Conservation (phyloP, 2,113 vertebrate genomes). For the Acrocephalus kingi region DNA sequence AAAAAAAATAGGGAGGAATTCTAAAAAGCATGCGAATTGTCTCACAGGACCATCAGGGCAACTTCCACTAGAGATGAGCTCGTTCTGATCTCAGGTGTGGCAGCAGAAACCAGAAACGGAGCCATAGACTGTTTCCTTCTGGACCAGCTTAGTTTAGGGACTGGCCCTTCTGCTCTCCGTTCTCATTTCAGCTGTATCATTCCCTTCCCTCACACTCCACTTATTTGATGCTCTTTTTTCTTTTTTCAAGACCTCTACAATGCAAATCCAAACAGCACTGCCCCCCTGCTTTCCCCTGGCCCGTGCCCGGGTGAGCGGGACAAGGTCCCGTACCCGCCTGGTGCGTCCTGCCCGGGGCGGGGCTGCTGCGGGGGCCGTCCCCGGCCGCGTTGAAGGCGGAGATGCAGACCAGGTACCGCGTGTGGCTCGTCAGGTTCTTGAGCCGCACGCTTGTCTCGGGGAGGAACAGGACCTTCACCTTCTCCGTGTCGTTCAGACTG, state of each 20-base stretch:
- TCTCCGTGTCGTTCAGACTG: conserved; percentile 86
- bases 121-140: not conserved
- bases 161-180: accelerated
- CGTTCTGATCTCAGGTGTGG: not conserved
- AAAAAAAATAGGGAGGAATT: not conserved
- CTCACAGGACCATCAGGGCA: not conserved
- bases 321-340: conserved; percentile 79
- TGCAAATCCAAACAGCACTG: not conserved
- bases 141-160: not conserved
- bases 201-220: not conserved
- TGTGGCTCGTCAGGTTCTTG: conserved; percentile 92
- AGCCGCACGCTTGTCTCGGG: conserved; percentile 83
- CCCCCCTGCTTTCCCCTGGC: not conserved
- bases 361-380: conserved; percentile 88
- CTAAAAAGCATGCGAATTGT: not conserved
- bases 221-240: not conserved
- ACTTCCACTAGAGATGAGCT: not conserved
- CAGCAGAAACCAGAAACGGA: not conserved
- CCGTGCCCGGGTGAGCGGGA: not conserved
- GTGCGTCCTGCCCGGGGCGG: conserved; percentile 81
- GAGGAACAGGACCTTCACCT: conserved; percentile 89
- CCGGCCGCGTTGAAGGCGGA: conserved; percentile 92
- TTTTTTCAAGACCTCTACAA: accelerated
- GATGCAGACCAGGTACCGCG: conserved; percentile 84
- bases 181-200: not conserved